A percentile compares a stretch with the other conserved stretches of the same genome.
Conservation (phyloP, 2,888 invertebrate species). For the Patella pellucida region DNA sequence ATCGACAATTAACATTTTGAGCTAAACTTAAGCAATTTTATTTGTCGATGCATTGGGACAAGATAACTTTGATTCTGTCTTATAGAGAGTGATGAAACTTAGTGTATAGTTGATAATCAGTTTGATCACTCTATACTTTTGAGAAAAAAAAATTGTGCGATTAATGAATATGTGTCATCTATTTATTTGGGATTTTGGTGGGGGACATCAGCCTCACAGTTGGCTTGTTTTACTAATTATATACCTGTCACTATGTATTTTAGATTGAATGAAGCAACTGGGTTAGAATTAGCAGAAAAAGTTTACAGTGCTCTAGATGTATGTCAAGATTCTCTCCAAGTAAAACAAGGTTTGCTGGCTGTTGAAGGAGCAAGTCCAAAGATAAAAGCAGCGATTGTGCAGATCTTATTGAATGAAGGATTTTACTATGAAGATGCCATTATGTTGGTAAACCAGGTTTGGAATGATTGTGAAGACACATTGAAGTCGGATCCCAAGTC, state of each 20-base stretch:
- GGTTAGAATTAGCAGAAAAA: conserved; percentile 60
- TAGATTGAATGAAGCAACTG: conserved; percentile 69
- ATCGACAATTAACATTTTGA: too few relatives aligned
- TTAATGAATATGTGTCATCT: too few relatives aligned
- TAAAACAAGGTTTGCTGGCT: conserved; percentile 65
- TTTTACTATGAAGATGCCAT: conserved; percentile 58
- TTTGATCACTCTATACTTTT: too few relatives aligned
- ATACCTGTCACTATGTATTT: conserved; percentile 22
- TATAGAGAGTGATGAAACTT: too few relatives aligned
- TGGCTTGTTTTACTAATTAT: too few relatives aligned
- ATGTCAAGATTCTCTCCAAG: conserved; percentile 54
- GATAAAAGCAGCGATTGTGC: conserved; percentile 63
- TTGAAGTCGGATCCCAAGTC: conserved; percentile 33
- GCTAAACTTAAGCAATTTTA: too few relatives aligned
- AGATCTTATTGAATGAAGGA: conserved; percentile 64
- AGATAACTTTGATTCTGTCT: too few relatives aligned
- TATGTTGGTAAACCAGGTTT: conserved; percentile 52
- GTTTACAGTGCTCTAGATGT: conserved; percentile 69
- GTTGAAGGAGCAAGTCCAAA: conserved; percentile 66
- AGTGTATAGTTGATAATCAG: too few relatives aligned
- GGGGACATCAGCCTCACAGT: too few relatives aligned
- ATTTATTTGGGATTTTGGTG: too few relatives aligned
- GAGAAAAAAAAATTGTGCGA: too few relatives aligned
- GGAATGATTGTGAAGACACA: conserved; percentile 40
- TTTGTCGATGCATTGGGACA: too few relatives aligned